Evolutionary conservation across 2,888 invertebrate species (phyloP).

Genomic region (Orchesellides sinensis): DNA sequence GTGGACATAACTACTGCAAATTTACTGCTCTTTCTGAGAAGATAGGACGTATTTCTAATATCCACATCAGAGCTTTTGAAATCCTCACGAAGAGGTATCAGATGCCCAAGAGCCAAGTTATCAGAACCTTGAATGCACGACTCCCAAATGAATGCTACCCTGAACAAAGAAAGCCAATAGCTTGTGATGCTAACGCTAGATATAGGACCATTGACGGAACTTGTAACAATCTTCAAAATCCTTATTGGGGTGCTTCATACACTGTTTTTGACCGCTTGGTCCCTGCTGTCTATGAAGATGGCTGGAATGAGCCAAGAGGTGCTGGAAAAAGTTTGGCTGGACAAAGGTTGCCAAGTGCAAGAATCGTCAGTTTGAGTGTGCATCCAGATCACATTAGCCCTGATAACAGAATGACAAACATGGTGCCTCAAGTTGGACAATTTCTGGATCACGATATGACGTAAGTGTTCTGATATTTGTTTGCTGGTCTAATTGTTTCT

Average conservation of each 20-base stretch:
- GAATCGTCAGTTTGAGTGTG: constrained; percentile 71
- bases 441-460: constrained; percentile 74
- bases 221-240: constrained; percentile 70
- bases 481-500: no score
- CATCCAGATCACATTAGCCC: constrained; percentile 72
- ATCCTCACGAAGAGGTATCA: constrained; percentile 70
- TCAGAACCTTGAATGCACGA: constrained; percentile 44
- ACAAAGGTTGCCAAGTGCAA: constrained; percentile 71
- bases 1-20: constrained; percentile 73
- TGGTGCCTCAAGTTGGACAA: constrained; percentile 74
- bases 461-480: constrained; percentile 37
- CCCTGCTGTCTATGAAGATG: constrained; percentile 72
- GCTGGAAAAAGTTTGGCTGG: constrained; percentile 71
- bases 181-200: constrained; percentile 63
- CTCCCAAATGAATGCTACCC: constrained; percentile 67
- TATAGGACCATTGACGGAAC: constrained; percentile 69
- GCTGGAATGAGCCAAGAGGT: constrained; percentile 73
- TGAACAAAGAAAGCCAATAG: constrained; percentile 60
- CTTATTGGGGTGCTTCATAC: constrained; percentile 71
- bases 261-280: constrained; percentile 72
- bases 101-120: constrained; percentile 67
- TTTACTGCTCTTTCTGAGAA: constrained; percentile 73
- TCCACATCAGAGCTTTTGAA: constrained; percentile 72
- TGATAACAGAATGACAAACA: constrained; percentile 72
- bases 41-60: constrained; percentile 72